Base-by-base conservation (phyloP, 2,797 vertebrate species). In the Eulemur mongoz region DNA sequence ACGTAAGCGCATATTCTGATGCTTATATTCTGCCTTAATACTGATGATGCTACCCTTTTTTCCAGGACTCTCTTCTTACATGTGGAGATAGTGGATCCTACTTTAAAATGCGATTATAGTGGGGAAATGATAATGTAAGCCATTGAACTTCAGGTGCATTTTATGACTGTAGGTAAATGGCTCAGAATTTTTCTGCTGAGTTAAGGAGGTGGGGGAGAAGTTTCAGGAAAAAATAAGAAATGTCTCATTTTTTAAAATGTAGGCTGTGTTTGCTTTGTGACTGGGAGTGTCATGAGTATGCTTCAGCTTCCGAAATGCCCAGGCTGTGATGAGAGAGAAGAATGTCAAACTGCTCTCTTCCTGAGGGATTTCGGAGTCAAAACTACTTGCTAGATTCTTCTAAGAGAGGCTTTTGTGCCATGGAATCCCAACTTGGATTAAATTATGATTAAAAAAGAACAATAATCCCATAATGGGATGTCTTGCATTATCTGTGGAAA, bases 101-200 rank as follows among this genome's bases (percentile, higher is more conserved):
- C 80, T 97, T 95, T 81, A 38, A 95, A 97, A 92, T 95, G 45
- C 1, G 84, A 50, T 97, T 91, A 22, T 72, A 94, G 59, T 86
- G 0, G 0, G 90, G 88, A 79, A 89, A 67, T 91, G 72, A 96
- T 97, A 91, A 65, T 94, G 15, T 50, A 94, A 96, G 78, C 94
- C 95, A 93, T 87, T 93, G 95, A 96, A 70, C 0, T 0, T 67
- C 96, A 87, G 82, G 97, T 96, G 65, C 52, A n/a, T 94, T 97
- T 98, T 97, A 96, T 97, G 94, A 84, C 94, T 95, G 9, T 89
- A 18, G 43, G 94, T 97, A 91, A 98, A 94, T 93, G 92, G 91
- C 90, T 97, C 57, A 23, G 4, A 22, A 54, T 85, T 95, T 95
- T 95, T 93, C 43, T 35, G 13, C 1, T 1, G 57, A 73, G 57